phyloP scores from a whole-genome alignment of 2,113 vertebrate species.

The Callionymus lyra region DNA sequence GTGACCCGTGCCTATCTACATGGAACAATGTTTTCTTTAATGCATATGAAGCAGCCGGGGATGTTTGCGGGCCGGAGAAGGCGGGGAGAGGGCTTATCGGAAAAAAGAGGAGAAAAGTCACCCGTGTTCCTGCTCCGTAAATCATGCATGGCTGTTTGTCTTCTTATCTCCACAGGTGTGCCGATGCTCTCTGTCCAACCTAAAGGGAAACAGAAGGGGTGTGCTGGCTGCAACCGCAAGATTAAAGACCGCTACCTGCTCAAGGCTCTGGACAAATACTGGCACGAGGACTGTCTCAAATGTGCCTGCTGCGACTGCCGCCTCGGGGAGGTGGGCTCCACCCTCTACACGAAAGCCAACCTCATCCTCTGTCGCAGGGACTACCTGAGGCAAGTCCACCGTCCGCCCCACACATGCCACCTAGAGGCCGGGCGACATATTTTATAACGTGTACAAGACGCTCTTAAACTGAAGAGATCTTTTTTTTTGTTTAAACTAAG shows the following conservation, averaged over 20 bases:
- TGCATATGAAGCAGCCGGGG: conserved; percentile 64
- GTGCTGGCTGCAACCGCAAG: conserved; percentile 97
- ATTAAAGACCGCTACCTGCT: conserved; percentile 99
- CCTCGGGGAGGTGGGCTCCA: conserved; percentile 97
- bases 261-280: conserved; percentile 99
- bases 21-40: conserved; percentile 59
- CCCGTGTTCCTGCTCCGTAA: conserved; percentile 62
- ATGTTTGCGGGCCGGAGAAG: conserved; percentile 44
- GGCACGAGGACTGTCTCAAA: conserved; percentile 99
- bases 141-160: conserved; percentile 63
- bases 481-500: no score
- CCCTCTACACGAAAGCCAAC: conserved; percentile 99
- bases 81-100: conserved; percentile 65
- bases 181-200: conserved; percentile 98
- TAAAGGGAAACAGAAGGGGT: conserved; percentile 99
- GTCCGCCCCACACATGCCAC: no score
- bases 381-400: conserved; percentile 89
- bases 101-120: conserved; percentile 66
- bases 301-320: conserved; percentile 99
- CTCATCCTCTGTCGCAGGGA: conserved; percentile 98
- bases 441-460: no score
- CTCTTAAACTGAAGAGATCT: conserved; percentile 25
- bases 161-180: conserved; percentile 78
- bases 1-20: conserved; percentile 62
- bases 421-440: no score